Base-by-base conservation (phyloP, 2,113 vertebrate species). In the Cephalopholis sonnerati region DNA sequence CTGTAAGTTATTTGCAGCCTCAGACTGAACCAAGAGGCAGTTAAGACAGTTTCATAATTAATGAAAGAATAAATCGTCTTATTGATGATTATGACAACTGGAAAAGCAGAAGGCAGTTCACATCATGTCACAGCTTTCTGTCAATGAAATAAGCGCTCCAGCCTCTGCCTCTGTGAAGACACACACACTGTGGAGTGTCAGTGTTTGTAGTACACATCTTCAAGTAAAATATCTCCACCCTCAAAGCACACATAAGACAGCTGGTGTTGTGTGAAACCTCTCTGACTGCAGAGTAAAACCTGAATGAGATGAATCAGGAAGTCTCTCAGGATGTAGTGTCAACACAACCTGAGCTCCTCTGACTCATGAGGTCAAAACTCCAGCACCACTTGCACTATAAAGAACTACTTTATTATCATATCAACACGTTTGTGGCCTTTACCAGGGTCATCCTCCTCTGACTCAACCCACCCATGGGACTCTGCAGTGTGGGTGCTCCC, bases 391-490 rank as follows among this genome's bases (percentile, higher is more conserved):
- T 25, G 20, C 24, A 74, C 0, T 4, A 62, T 24, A 54, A 16
- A 1, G 58, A 62, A 10, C 29, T 55, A 6, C 50, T 57, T 77
- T 27, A 64, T 11, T 57, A 27, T 59, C 17, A 66, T 18, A 50
- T 18, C 20, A n/a, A n/a, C 13, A 36, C 22, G 39, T 65, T 8
- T 15, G 65, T 51, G 65, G 65, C 55, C 71, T n/a, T 46, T 36
- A 3, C 13, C n/a, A 11, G n/a, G 59, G 36, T 65, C 36, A 55
- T 29, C 66, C 66, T 51, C 27, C 39, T 86, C 81, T 84, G 87
- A 88, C 83, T 88, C 83, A 83, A 91, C 78, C 83, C 89, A 87
- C 83, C 87, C 82, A 89, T 64, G 78, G 64, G 81, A 59, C 55
- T 66, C 86, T 81, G 87, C 83, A 83, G 83, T 46, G 82, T 63